Evolutionary conservation across 2,888 invertebrate genomes (phyloP).

Genomic region (Ochropleura plecta): DNA sequence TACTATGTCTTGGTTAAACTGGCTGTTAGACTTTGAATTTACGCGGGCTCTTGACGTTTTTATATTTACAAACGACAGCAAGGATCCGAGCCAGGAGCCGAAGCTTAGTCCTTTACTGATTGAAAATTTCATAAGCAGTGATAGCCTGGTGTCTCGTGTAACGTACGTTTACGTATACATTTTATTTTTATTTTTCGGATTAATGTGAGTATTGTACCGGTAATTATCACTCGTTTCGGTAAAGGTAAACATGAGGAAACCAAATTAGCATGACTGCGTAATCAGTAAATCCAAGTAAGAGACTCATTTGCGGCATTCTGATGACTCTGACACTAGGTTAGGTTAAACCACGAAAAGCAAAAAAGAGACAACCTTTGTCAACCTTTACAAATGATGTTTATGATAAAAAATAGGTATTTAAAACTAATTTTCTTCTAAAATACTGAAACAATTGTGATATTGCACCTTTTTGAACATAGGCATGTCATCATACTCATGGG

Average conservation of each 20-base stretch:
- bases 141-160: too few species aligned
- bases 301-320: too few species aligned
- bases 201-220: too few species aligned
- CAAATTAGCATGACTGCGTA: too few species aligned
- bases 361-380: neutral
- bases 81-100: neutral
- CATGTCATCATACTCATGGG: constrained; percentile 59
- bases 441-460: neutral
- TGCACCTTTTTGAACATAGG: constrained; percentile 63
- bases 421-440: neutral
- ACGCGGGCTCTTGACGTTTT: neutral
- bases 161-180: too few species aligned
- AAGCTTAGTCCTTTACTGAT: neutral
- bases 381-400: neutral
- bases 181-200: too few species aligned
- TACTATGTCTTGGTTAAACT: neutral
- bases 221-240: too few species aligned
- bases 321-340: too few species aligned
- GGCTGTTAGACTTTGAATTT: neutral
- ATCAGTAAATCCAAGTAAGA: too few species aligned
- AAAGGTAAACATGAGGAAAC: too few species aligned
- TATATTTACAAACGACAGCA: neutral
- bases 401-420: neutral
- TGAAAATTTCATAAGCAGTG: neutral
- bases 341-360: too few species aligned